Evolutionary conservation across 1,140 invertebrate species (phyloP).

Genomic region (Mactra quadrangularis): DNA sequence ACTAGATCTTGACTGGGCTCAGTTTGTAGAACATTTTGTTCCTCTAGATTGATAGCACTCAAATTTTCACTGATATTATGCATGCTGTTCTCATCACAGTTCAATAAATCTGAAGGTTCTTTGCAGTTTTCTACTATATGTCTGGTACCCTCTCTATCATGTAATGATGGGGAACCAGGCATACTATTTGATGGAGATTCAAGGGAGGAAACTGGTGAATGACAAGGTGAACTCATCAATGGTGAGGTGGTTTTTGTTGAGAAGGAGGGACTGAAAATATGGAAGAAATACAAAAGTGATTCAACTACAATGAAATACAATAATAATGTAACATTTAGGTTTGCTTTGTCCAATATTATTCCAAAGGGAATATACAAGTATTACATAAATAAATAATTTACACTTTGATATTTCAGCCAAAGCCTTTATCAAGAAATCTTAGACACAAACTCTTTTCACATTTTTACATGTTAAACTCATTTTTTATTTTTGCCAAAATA

Average conservation of each 20-base stretch:
- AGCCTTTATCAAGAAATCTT: too few relatives aligned
- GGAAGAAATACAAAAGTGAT: neutral
- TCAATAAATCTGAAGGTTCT: neutral
- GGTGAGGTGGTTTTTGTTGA: slow-evolving; percentile 31
- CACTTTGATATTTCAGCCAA: too few relatives aligned
- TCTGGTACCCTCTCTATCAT: slow-evolving; percentile 14
- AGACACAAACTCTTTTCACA: too few relatives aligned
- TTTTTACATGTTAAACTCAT: too few relatives aligned
- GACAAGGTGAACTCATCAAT: slow-evolving; percentile 33
- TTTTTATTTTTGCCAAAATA: too few relatives aligned
- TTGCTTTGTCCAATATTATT: too few relatives aligned
- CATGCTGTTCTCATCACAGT: neutral
- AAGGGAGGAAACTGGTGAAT: slow-evolving; percentile 4
- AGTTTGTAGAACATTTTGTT: too few relatives aligned
- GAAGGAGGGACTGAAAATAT: slow-evolving; percentile 41
- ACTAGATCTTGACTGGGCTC: neutral
- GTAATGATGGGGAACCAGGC: slow-evolving; percentile 20
- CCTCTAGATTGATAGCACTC: too few relatives aligned
- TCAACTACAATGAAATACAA: neutral
- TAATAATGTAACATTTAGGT: neutral
- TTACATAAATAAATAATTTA: too few relatives aligned
- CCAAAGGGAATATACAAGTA: too few relatives aligned
- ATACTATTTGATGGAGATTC: slow-evolving; percentile 7
- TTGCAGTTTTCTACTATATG: neutral
- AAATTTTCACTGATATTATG: neutral